These are phyloP conservation scores for Beris chalybata DNA, from an alignment of 2,888 invertebrate species.

Conservation along the genomic window DNA sequence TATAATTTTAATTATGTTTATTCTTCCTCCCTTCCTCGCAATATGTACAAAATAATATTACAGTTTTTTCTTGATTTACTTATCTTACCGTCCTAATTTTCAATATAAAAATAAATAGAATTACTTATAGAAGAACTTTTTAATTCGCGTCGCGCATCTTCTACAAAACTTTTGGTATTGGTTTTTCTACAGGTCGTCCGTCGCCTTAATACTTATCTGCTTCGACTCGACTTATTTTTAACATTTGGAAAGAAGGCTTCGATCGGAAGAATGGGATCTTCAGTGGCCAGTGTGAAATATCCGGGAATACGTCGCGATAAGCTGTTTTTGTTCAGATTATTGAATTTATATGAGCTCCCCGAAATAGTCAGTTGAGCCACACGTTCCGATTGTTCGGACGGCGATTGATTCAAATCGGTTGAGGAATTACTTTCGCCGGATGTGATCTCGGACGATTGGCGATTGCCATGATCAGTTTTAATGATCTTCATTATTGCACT, in stretches of 20 bases:
- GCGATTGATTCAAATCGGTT: slow-evolving; percentile 47
- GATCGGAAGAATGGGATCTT: slow-evolving; percentile 77
- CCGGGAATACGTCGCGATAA: slow-evolving; percentile 62
- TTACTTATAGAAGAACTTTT: too few species aligned
- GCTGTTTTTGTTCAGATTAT: slow-evolving; percentile 64
- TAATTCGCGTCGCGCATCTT: background rate
- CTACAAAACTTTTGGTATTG: slow-evolving; percentile 18
- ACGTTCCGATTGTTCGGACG: slow-evolving; percentile 64
- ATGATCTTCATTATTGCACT: slow-evolving; percentile 64
- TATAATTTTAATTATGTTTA: too few species aligned
- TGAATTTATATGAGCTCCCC: slow-evolving; percentile 71
- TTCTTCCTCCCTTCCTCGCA: too few species aligned
- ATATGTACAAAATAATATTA: too few species aligned
- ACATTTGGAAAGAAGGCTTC: slow-evolving; percentile 79
- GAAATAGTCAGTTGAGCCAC: slow-evolving; percentile 75
- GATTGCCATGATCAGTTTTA: slow-evolving; percentile 41
- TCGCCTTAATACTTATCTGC: background rate
- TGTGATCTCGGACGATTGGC: slow-evolving; percentile 21
- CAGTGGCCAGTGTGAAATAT: slow-evolving; percentile 75
- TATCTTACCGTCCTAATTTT: too few species aligned
- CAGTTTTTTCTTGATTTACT: too few species aligned
- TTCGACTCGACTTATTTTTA: slow-evolving; percentile 46
- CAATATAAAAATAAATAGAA: too few species aligned
- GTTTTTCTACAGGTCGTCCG: slow-evolving; percentile 1
- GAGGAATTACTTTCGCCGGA: slow-evolving; percentile 38